phyloP scores from a whole-genome alignment of 2,888 invertebrate genomes.

The Marronus borbonicus region DNA sequence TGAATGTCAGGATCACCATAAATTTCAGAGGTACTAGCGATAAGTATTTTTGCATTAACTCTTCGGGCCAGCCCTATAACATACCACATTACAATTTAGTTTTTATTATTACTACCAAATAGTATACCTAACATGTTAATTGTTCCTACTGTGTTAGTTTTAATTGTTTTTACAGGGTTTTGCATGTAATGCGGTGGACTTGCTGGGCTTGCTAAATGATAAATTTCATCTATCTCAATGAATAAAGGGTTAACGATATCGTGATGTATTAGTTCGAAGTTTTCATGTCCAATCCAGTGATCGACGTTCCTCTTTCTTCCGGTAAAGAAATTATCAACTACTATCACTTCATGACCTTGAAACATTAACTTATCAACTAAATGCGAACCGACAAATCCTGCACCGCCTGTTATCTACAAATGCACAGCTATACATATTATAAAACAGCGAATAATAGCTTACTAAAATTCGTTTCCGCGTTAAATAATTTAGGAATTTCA shows the following conservation, averaged over 20 bases:
- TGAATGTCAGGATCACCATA: constrained; percentile 99
- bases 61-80: constrained; percentile 88
- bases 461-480: constrained; percentile 94
- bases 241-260: constrained; percentile 98
- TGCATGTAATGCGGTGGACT: constrained; percentile 99
- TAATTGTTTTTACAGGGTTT: constrained; percentile 99
- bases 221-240: constrained; percentile 98
- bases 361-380: constrained; percentile 96
- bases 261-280: constrained; percentile 98
- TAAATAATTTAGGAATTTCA: constrained; percentile 92
- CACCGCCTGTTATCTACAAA: constrained; percentile 91
- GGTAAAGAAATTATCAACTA: constrained; percentile 98
- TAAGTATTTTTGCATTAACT: constrained; percentile 91
- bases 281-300: constrained; percentile 99
- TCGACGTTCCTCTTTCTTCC: constrained; percentile 97
- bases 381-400: constrained; percentile 99
- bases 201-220: constrained; percentile 98
- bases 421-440: constrained; percentile 10
- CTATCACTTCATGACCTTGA: constrained; percentile 96
- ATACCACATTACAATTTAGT: constrained; percentile 35
- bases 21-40: constrained; percentile 99
- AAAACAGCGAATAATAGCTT: constrained; percentile 55
- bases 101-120: not conserved
- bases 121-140: constrained; percentile 89
- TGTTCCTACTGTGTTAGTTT: constrained; percentile 97